Conservation (phyloP, 2,888 invertebrate species). For the Laspeyria flexula region DNA sequence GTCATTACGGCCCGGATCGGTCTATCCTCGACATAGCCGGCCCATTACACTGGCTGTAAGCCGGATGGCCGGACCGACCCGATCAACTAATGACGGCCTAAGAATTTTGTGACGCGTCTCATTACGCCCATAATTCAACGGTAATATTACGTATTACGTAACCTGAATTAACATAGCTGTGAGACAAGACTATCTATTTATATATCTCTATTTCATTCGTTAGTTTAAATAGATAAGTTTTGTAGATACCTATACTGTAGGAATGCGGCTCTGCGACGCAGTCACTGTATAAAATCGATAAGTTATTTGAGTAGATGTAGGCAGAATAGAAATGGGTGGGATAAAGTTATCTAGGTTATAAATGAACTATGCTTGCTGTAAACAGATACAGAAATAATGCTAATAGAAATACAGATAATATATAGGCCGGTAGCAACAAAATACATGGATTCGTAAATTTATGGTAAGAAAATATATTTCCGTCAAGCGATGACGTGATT, state of each 20-base stretch:
- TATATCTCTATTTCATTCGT: slow-evolving; percentile 40
- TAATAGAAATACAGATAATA: background rate
- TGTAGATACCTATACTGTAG: slow-evolving; percentile 8
- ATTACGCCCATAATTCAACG: slow-evolving; percentile 46
- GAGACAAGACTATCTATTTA: slow-evolving; percentile 36
- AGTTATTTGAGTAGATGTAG: slow-evolving; percentile 6
- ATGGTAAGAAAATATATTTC: no score
- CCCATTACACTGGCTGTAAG: slow-evolving; percentile 55
- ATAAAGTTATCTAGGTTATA: slow-evolving; percentile 1
- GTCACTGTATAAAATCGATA: slow-evolving; percentile 13
- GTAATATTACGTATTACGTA: slow-evolving; percentile 39
- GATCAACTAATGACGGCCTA: slow-evolving; percentile 66
- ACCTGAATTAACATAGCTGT: slow-evolving; percentile 37
- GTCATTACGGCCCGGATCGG: slow-evolving; percentile 62
- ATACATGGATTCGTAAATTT: no score
- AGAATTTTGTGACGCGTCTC: slow-evolving; percentile 65
- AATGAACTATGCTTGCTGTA: background rate
- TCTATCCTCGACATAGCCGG: slow-evolving; percentile 56
- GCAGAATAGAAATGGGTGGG: slow-evolving; percentile 2
- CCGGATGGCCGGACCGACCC: slow-evolving; percentile 46
- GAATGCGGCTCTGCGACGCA: slow-evolving; percentile 18
- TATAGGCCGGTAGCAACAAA: no score
- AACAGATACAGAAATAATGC: background rate
- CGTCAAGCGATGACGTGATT: no score
- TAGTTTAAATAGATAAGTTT: slow-evolving; percentile 15